Conservation (phyloP, 2,113 vertebrate genomes). For the Nettapus auritus region DNA sequence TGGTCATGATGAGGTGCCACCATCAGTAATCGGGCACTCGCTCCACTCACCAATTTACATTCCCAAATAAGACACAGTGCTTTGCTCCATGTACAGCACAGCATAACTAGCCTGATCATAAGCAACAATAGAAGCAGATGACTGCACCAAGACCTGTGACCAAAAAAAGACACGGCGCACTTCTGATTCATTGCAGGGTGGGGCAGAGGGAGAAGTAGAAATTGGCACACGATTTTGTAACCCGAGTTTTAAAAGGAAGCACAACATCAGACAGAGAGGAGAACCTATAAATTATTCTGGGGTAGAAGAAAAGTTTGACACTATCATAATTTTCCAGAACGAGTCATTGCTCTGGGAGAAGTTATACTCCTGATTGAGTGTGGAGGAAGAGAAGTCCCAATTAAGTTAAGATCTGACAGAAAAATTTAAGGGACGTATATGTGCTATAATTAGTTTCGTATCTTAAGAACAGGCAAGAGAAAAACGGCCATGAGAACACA, state of each 20-base stretch:
- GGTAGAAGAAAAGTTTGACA: neutral
- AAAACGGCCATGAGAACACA: constrained; percentile 37
- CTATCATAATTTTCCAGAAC: neutral
- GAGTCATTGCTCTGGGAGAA: constrained; percentile 4
- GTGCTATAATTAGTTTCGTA: constrained; percentile 43
- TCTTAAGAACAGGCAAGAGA: constrained; percentile 26
- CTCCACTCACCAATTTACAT: neutral
- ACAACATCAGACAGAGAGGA: neutral
- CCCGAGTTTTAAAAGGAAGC: constrained; percentile 13
- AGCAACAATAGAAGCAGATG: constrained; percentile 30
- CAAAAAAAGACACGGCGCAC: constrained; percentile 39
- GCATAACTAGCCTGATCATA: neutral
- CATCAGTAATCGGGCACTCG: neutral
- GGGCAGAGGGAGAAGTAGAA: constrained; percentile 2
- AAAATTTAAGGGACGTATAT: neutral
- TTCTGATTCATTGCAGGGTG: constrained; percentile 51
- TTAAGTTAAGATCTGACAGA: constrained; percentile 24
- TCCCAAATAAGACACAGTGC: constrained; percentile 49
- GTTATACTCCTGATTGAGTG: neutral
- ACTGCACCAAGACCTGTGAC: constrained; percentile 46
- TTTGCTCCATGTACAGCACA: neutral
- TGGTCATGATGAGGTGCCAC: neutral
- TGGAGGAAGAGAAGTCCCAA: neutral
- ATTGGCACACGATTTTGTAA: neutral
- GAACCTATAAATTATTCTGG: neutral